Conservation (phyloP, 1,140 invertebrate genomes). For the Drosophila bocki region DNA sequence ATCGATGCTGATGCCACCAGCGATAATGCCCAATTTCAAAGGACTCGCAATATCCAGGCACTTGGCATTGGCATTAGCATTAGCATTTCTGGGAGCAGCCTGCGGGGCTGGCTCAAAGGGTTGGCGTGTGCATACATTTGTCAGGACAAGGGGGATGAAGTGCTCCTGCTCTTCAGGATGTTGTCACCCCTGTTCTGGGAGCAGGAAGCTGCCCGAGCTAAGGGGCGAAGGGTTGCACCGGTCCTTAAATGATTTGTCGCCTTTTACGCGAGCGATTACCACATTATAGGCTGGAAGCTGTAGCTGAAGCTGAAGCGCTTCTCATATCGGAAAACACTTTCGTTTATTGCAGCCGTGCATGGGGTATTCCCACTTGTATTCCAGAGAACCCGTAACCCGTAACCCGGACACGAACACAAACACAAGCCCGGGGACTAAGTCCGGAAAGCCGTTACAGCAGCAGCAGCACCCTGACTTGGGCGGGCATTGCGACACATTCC, state of each 20-base stretch:
- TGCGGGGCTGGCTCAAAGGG: conserved; percentile 64
- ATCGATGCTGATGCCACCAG: conserved; percentile 29
- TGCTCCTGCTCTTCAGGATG: conserved; percentile 32
- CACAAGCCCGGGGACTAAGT: conserved; percentile 1
- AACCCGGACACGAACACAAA: neutral
- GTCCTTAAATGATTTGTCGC: conserved; percentile 84
- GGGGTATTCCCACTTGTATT: conserved; percentile 71
- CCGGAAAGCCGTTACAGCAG: neutral
- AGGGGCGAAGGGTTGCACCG: conserved; percentile 33
- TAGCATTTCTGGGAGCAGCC: conserved; percentile 47
- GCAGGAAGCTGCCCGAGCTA: neutral
- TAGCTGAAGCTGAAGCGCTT: conserved; percentile 72
- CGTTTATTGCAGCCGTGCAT: conserved; percentile 67
- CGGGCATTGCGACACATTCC: conserved; percentile 78
- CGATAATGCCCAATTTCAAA: conserved; percentile 72
- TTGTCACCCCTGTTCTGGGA: conserved; percentile 71
- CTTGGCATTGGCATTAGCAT: conserved; percentile 49
- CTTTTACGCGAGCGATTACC: conserved; percentile 84
- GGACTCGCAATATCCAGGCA: conserved; percentile 35
- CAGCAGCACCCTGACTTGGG: conserved; percentile 5
- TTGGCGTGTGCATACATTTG: conserved; percentile 69
- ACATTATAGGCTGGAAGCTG: conserved; percentile 79
- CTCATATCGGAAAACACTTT: conserved; percentile 84
- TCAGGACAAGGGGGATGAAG: conserved; percentile 16
- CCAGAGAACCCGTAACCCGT: conserved; percentile 18